Base-by-base conservation (phyloP, 2,113 vertebrate species). In the Ranitomeya variabilis region DNA sequence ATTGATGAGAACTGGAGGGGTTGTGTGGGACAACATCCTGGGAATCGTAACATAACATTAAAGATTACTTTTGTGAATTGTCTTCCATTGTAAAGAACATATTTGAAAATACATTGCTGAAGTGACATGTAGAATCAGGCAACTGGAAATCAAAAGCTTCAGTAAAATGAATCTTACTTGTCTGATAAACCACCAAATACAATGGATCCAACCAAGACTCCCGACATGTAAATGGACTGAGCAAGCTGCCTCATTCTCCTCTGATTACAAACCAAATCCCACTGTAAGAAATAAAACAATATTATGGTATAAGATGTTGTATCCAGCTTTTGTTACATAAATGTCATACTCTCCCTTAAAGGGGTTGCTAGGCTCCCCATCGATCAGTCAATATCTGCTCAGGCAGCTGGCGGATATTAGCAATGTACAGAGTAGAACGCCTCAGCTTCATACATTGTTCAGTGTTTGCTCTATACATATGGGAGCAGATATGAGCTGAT, bases 201-300 rank as follows among this genome's bases (percentile, higher is more conserved):
- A 21, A 89, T 87, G 2, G 92, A 89, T 0, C 91, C 95, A 83
- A 93, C 14, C 76, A 94, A 89, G 57, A 95, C 92, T 9, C 94
- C 94, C 0, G 90, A 90, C 95, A 95, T 94, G 90, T 91, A 95
- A 81, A 93, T 84, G 60, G 91, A 90, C 13, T 91, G 92, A 60
- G 94, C 94, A 84, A 93, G 90, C 88, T 94, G 88, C 54, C 83
- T 86, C 88, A 85, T 62, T 86, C 64, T 57, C 26, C 45, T 64
- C 11, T 16, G 74, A 51, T 12, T 77, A 45, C 88, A 85, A 62
- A 89, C 88, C 55, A 86, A 66, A 55, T 89, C 83, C 84, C 88
- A 85, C 88, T 86, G 45, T 1, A 81, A 80, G 7, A 78, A 66
- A 62, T 8, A 19, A 15, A 74, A 51, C 7, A 19, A 51, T 19